Evolutionary conservation across 2,113 vertebrate genomes (phyloP), one percentile per base, ranked within the genome.

Genomic region (Phocoena sinus): DNA sequence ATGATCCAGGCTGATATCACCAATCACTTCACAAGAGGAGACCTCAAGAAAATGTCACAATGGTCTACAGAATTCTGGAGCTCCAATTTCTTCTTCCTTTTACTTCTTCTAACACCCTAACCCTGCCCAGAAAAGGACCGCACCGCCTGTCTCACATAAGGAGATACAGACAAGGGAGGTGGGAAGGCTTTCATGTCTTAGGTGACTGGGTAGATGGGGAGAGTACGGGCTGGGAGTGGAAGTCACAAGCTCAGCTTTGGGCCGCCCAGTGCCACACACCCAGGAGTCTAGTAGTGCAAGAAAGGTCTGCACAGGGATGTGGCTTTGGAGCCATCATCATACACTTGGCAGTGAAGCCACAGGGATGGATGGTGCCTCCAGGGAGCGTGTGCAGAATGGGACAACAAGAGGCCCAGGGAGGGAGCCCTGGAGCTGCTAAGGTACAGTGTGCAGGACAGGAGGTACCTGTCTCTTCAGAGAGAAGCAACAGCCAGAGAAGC

Each of bases 201-300:
- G 6, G 47, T 80, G 71, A 83, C 25, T 17, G 6, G 23, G 31
- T 4, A 2, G 58, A 26, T 17, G n/a, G 60, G 18, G 70, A 73
- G 15, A 3, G n/a, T 2, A 21, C 0, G 4, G n/a, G 23, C 15
- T 1, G 14, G 12, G 21, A 20, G n/a, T 18, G 13, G 63, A 9
- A 5, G 33, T 50, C 13, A 33, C 10, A 33, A 85, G 58, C 58
- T 13, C 3, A 17, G 82, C 44, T 53, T 23, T 12, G 17, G 15
- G 31, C 71, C 71, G 6, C 1, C 44, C 1, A 2, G 3, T 1
- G 63, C 47, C 18, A 44, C 31, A 10, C 0, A 18, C 6, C 70
- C n/a, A 23, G 38, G 7, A 33, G 60, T 13, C 21, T 1, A 1
- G 82, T 2, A 15, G 50, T 21, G 21, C 26, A 58, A 33, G 28